A percentile compares a stretch with the other conserved stretches of the same genome.
Evolutionary conservation across 2,797 vertebrate genomes (phyloP).

Genomic region (Etheostoma nigrum): DNA sequence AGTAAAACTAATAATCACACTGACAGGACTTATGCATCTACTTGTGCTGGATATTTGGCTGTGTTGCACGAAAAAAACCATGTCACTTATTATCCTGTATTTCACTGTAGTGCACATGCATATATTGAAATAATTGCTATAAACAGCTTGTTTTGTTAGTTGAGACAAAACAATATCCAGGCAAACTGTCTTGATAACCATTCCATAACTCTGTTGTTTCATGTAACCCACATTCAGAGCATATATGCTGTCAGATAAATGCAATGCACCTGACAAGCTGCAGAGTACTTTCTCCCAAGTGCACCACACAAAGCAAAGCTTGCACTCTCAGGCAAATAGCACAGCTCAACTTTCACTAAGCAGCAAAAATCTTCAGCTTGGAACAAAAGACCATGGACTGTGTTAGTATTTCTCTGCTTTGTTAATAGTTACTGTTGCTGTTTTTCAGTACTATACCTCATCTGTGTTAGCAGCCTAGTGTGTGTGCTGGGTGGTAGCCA

Average conservation of each 20-base stretch:
- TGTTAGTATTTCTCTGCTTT: constrained; percentile 8
- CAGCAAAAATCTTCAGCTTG: constrained; percentile 20
- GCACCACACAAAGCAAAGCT: constrained; percentile 37
- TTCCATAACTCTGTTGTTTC: constrained; percentile 22
- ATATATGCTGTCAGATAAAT: constrained; percentile 42
- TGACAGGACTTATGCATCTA: constrained; percentile 17
- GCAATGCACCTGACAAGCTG: constrained; percentile 60
- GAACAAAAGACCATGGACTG: constrained; percentile 4
- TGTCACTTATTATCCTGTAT: not conserved
- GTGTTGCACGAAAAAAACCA: not conserved
- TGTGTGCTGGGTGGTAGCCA: constrained; percentile 76
- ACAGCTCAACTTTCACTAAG: constrained; percentile 48
- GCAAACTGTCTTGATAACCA: constrained; percentile 6
- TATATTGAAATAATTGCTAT: not conserved
- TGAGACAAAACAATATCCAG: not conserved
- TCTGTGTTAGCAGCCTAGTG: constrained; percentile 73
- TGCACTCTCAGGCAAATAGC: constrained; percentile 22
- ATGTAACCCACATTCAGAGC: not conserved
- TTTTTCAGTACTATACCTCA: constrained; percentile 77
- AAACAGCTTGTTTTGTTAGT: not conserved
- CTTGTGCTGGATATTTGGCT: constrained; percentile 11
- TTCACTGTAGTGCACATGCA: not conserved
- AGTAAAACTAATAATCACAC: constrained; percentile 30
- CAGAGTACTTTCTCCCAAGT: constrained; percentile 35
- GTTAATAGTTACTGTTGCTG: constrained; percentile 21